Evolutionary conservation across 2,797 vertebrate genomes (phyloP).

Genomic region (Natrix natrix): DNA sequence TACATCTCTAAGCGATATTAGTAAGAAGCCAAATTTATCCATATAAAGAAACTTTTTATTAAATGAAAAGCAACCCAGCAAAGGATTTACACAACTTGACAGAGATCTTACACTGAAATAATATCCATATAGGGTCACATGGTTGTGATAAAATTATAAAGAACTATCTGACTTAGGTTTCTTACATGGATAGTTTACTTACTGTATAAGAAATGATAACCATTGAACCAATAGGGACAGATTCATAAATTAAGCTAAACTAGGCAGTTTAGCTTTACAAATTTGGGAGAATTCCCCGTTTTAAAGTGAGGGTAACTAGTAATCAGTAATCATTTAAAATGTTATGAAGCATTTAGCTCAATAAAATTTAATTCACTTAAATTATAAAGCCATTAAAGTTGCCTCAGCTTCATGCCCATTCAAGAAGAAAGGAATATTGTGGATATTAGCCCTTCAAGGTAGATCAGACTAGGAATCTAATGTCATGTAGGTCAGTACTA

Average conservation of each 20-base stretch:
- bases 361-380: conserved; percentile 19
- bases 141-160: not conserved
- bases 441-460: not conserved
- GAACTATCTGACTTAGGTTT: not conserved
- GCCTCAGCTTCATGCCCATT: not conserved
- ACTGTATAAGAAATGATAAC: not conserved
- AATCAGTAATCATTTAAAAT: conserved; percentile 16
- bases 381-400: not conserved
- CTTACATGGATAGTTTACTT: conserved; percentile 2
- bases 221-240: not conserved
- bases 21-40: not conserved
- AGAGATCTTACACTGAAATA: not conserved
- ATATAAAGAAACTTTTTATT: not conserved
- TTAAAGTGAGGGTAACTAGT: not conserved
- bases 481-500: not conserved
- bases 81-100: not conserved
- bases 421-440: not conserved
- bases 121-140: conserved; percentile 19
- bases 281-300: not conserved
- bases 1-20: fast-evolving
- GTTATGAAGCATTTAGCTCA: not conserved
- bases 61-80: not conserved
- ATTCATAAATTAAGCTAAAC: conserved; percentile 23
- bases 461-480: not conserved
- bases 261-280: not conserved